phyloP scores from a whole-genome alignment of 2,797 vertebrate species.

The Hemibagrus guttatus region DNA sequence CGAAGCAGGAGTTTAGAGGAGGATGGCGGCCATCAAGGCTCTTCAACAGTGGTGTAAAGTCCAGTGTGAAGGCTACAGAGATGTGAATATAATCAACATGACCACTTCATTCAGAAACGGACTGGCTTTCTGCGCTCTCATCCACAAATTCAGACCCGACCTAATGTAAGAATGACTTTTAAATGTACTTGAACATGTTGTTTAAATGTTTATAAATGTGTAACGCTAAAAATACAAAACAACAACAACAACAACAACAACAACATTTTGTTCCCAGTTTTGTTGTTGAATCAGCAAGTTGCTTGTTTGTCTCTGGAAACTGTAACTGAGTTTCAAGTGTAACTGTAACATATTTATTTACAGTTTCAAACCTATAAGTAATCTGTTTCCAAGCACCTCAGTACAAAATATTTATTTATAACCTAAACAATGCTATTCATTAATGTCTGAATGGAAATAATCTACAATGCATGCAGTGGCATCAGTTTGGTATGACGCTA shows the following conservation, averaged over 20 bases:
- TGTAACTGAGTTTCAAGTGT: not conserved
- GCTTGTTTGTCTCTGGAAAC: not conserved
- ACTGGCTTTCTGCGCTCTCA: conserved; percentile 93
- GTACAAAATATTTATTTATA: not conserved
- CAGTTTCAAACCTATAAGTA: not conserved
- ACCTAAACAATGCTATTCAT: not conserved
- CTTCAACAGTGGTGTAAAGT: conserved; percentile 91
- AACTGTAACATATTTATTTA: not conserved
- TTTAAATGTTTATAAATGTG: too few relatives aligned
- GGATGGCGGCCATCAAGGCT: conserved; percentile 91
- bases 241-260: not conserved
- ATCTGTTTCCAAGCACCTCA: not conserved
- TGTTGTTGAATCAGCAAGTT: not conserved
- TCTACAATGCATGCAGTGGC: not conserved
- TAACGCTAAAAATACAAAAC: not conserved
- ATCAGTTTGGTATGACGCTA: not conserved
- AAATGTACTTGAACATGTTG: not conserved
- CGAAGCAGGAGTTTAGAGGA: not conserved
- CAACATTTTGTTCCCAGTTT: not conserved
- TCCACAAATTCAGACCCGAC: conserved; percentile 93
- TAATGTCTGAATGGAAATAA: not conserved
- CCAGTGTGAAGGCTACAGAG: conserved; percentile 88
- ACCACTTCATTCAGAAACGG: conserved; percentile 94
- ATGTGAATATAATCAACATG: conserved; percentile 92
- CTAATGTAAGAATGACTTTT: conserved; percentile 85